Base-by-base conservation (phyloP, 2,797 vertebrate species). In the Bucorvus abyssinicus region DNA sequence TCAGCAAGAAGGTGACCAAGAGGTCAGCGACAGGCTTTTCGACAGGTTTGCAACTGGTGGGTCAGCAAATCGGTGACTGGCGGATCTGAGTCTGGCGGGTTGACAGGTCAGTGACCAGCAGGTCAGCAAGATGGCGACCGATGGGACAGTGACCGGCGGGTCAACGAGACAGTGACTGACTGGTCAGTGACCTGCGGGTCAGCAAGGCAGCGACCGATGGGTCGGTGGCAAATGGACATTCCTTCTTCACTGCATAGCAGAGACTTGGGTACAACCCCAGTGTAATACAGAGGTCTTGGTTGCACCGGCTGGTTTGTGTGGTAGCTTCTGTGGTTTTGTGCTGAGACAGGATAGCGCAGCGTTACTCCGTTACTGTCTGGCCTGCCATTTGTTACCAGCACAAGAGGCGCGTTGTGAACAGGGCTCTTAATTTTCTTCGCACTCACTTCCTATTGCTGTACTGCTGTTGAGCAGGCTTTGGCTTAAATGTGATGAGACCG, bases 401-500 rank as follows among this genome's bases (percentile, higher is more conserved):
- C 80, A 81, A 88, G 87, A 63, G 49, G 56, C 2, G 3, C 74
- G 11, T 86, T 91, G 93, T 94, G 70, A 93, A 22, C 50, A 6
- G 0, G 9, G 50, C 70, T 67, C 83, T 94, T 76, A 13, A 42
- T 86, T 88, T 88, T 45, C 53, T 32, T 81, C 75, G 76, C 76
- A 27, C 65, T 90, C 42, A 12, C 60, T 96, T 95, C 49, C 34
- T 89, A 9, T 75, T 91, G 69, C 91, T 73, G 21, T 40, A 4
- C 69, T 61, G 24, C 17, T 20, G 10, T 36, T 60, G 76, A 73
- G 47, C 65, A 59, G 55, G 32, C 57, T n/a, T 87, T 47, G 30
- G 14, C 50, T 77, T 74, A 7, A 40, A 45, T n/a, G 81, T 53
- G 22, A 21, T 0, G 19, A 73, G 59, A 52, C 21, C 5, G 59